Conservation (phyloP, 2,888 invertebrate species). For the Eristalis tenax region DNA sequence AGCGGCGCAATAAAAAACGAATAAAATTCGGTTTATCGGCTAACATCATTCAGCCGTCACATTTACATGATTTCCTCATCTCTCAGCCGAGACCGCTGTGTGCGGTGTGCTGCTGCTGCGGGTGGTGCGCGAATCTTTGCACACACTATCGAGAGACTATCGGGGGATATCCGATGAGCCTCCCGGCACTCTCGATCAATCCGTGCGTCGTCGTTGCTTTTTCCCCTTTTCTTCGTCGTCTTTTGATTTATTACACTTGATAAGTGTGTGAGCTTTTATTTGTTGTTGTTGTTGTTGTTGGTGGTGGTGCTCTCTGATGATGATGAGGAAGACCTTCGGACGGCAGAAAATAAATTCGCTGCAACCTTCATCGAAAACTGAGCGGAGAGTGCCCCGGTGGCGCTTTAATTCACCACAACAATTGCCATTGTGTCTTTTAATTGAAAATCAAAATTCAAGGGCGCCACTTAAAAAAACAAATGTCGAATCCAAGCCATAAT, state of each 20-base stretch:
- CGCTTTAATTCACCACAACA: slow-evolving; percentile 16
- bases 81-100: not conserved
- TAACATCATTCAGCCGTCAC: not conserved
- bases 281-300: not conserved
- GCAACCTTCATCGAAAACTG: not conserved
- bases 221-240: not conserved
- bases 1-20: not conserved
- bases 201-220: not conserved
- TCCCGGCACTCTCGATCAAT: not conserved
- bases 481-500: not conserved
- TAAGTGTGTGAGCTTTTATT: slow-evolving; percentile 10
- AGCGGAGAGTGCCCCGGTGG: not conserved
- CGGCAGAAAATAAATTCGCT: not conserved
- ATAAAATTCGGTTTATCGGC: not conserved
- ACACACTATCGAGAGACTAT: not conserved
- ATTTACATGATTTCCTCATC: slow-evolving; percentile 43
- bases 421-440: slow-evolving; percentile 31
- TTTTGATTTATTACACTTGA: slow-evolving; percentile 22
- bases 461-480: not conserved
- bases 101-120: not conserved
- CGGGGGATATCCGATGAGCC: not conserved
- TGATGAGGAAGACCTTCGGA: not conserved
- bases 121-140: not conserved
- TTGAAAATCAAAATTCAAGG: slow-evolving; percentile 30
- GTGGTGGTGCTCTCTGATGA: not conserved